Evolutionary conservation across 2,797 vertebrate species (phyloP), one percentile per base, ranked within the genome.

Genomic region (Poeciliopsis turneri): DNA sequence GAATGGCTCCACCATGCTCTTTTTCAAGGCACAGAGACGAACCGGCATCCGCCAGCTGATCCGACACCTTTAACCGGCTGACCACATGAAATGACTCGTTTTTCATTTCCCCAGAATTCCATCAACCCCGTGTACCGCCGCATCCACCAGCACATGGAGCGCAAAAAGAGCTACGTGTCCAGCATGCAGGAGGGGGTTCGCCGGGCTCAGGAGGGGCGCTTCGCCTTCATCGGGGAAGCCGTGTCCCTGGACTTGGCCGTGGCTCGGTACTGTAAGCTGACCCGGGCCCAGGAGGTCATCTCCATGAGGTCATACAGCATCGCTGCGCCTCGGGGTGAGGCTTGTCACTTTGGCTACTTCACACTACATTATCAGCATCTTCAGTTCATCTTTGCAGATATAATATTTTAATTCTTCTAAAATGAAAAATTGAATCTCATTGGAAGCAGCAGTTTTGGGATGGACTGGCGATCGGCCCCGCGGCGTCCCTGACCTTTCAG

Each of bases 191-290:
- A 97, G 72, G 97, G 97, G 0, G 30, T 97, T 28, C 94, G 94
- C 2, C 94, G 90, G 0, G 89, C 96, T 8, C 92, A 92, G 93
- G 94, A 96, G 23, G 96, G 96, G 0, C 95, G 95, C 87, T 98
- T 96, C 0, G 97, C 97, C 80, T 97, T 97, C 89, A 97, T 98
- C 0, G 97, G 97, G 0, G 97, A 98, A 82, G 95, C 96, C 0
- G 94, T 95, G 81, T 97, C 96, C 2, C 91, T 97, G 80, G 97
- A 98, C 79, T 84, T 97, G 30, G 94, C 93, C 0, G 96, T 93
- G 3, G 96, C 95, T 3, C 94, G 93, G 36, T 86, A 96, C 92
- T 98, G 97, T 78, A 92, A 95, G 16, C 81, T 98, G 78, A 91
- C 89, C 61, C 91, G 96, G 1, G 92, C 95, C 2, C 92, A 95